These are phyloP conservation scores for Thunnus albacares DNA, from an alignment of 2,797 vertebrate genomes.

Conservation along the genomic window DNA sequence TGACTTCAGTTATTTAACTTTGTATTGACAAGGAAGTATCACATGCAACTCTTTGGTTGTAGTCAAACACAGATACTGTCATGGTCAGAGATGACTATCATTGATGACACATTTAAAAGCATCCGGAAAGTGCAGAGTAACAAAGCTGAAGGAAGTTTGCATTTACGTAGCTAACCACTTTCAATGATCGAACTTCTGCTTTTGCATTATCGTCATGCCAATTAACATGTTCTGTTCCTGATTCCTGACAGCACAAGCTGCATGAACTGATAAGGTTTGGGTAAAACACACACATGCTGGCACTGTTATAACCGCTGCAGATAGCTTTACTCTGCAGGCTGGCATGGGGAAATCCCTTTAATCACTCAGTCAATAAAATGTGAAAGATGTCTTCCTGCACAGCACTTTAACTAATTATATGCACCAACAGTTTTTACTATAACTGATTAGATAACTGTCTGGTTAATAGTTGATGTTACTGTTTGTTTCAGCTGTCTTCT, in stretches of 20 bases:
- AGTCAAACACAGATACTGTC: neutral
- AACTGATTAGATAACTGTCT: neutral
- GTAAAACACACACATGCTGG: neutral
- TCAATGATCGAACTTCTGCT: conserved; percentile 35
- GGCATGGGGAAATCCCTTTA: conserved; percentile 36
- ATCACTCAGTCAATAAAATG: neutral
- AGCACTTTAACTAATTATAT: neutral
- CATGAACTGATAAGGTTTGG: neutral
- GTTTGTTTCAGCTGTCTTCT: neutral
- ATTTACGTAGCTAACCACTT: neutral
- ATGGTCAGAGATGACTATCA: neutral
- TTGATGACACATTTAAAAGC: neutral
- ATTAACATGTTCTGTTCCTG: conserved; percentile 24
- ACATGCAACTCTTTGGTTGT: neutral
- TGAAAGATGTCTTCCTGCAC: conserved; percentile 4
- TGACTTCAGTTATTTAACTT: neutral
- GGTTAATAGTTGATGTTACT: neutral
- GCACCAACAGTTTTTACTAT: neutral
- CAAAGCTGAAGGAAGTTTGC: conserved; percentile 37
- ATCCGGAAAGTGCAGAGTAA: neutral
- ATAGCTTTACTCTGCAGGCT: neutral
- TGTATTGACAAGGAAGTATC: conserved; percentile 30
- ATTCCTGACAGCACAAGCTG: neutral
- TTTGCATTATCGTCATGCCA: conserved; percentile 11
- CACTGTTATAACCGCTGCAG: neutral